Conservation (phyloP, 1,140 invertebrate genomes). For the Cyrtorhinus lividipennis region DNA sequence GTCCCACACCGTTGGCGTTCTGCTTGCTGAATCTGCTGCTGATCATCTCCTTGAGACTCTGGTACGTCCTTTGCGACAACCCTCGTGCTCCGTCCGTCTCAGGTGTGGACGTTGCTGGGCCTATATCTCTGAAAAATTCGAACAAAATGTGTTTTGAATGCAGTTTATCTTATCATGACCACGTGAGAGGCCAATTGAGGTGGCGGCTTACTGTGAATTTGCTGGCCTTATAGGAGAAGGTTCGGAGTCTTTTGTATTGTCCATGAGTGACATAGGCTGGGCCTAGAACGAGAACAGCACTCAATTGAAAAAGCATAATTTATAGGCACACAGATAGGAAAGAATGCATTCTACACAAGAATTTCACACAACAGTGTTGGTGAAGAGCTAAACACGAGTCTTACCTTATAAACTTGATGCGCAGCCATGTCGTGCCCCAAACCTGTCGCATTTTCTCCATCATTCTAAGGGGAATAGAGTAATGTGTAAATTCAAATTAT, state of each 20-base stretch:
- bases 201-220: constrained; percentile 8
- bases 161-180: too few species aligned
- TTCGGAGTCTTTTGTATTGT: constrained; percentile 20
- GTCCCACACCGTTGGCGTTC: constrained; percentile 16
- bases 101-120: constrained; percentile 25
- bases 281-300: constrained; percentile 24
- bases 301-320: too few species aligned
- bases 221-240: constrained; percentile 22
- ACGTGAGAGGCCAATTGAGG: too few species aligned
- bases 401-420: constrained; percentile 22
- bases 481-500: too few species aligned
- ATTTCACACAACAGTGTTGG: too few species aligned
- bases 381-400: too few species aligned
- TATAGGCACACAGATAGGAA: too few species aligned
- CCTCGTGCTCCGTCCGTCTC: constrained; percentile 25
- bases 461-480: too few species aligned
- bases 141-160: too few species aligned
- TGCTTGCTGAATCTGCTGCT: constrained; percentile 53
- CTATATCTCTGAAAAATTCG: constrained; percentile 14
- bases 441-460: background rate
- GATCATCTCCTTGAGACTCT: constrained; percentile 71
- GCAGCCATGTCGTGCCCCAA: constrained; percentile 2
- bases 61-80: constrained; percentile 46
- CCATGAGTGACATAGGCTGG: constrained; percentile 23
- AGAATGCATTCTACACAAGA: too few species aligned